phyloP scores from a whole-genome alignment of 1,140 invertebrate species.

The Marisa cornuarietis region DNA sequence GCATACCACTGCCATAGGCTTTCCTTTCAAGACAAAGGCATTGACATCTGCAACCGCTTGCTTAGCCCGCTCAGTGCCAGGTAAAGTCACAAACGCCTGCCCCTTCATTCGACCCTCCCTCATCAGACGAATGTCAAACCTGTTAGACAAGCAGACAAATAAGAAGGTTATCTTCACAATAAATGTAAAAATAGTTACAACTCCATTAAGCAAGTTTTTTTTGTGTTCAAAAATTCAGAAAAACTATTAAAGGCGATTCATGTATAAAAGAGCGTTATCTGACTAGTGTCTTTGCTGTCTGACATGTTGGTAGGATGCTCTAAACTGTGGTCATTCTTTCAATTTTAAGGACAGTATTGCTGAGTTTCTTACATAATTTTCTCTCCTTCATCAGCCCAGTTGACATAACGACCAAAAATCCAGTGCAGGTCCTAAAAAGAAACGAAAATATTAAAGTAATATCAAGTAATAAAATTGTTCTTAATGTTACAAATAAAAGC shows the following conservation, averaged over 20 bases:
- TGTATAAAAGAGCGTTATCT: no score
- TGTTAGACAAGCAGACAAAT: slow-evolving; percentile 36
- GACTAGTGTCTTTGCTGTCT: no score
- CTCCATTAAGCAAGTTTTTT: no score
- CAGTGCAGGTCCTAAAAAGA: slow-evolving; percentile 75
- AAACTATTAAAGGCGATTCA: no score
- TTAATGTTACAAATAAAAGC: background rate
- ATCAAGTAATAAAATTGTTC: background rate
- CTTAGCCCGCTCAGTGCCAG: slow-evolving; percentile 76
- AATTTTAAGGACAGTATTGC: no score
- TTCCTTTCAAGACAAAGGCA: slow-evolving; percentile 86
- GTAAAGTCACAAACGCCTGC: slow-evolving; percentile 90
- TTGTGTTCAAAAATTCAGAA: no score
- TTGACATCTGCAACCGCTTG: slow-evolving; percentile 86
- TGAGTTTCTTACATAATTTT: slow-evolving; percentile 64
- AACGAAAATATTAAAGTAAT: background rate
- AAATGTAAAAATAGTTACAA: no score
- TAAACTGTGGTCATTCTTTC: no score
- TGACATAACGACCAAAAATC: slow-evolving; percentile 80
- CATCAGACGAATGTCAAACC: slow-evolving; percentile 89
- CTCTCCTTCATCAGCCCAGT: slow-evolving; percentile 67
- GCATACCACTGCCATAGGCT: slow-evolving; percentile 83
- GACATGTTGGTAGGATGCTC: no score
- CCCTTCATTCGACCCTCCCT: slow-evolving; percentile 96
- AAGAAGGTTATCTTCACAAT: no score